Conservation (phyloP, 2,888 invertebrate species). For the Pimpla rufipes region DNA sequence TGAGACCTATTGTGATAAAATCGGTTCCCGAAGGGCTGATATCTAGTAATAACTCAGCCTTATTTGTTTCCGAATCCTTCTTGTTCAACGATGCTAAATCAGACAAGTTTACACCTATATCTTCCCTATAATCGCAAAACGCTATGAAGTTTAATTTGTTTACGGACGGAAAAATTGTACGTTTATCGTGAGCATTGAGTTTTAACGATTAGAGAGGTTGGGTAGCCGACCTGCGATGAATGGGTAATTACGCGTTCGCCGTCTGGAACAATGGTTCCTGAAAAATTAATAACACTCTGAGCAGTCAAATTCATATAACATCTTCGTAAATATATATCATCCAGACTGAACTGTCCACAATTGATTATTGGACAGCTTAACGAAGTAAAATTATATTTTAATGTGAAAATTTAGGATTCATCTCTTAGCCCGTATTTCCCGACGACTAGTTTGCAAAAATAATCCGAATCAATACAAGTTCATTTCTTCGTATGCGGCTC, state of each 20-base stretch:
- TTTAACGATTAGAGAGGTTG: constrained; percentile 41
- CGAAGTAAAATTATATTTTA: neutral
- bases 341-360: neutral
- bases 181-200: neutral
- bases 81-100: no score
- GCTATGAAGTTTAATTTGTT: constrained; percentile 23
- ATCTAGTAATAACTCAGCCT: no score
- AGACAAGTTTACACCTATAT: no score
- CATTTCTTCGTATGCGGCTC: no score
- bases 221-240: constrained; percentile 24
- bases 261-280: constrained; percentile 14
- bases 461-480: no score
- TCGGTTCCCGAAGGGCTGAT: no score
- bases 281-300: constrained; percentile 45
- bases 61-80: no score
- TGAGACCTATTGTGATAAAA: no score
- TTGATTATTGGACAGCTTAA: neutral
- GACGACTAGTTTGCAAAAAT: no score
- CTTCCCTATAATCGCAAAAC: no score
- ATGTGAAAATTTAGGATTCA: neutral
- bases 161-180: neutral
- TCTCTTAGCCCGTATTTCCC: neutral
- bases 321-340: neutral
- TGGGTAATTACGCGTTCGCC: constrained; percentile 29
- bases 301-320: constrained; percentile 11